Evolutionary conservation across 2,888 invertebrate genomes (phyloP), one percentile per base, ranked within the genome.

Genomic region (Eurytoma adleriae): DNA sequence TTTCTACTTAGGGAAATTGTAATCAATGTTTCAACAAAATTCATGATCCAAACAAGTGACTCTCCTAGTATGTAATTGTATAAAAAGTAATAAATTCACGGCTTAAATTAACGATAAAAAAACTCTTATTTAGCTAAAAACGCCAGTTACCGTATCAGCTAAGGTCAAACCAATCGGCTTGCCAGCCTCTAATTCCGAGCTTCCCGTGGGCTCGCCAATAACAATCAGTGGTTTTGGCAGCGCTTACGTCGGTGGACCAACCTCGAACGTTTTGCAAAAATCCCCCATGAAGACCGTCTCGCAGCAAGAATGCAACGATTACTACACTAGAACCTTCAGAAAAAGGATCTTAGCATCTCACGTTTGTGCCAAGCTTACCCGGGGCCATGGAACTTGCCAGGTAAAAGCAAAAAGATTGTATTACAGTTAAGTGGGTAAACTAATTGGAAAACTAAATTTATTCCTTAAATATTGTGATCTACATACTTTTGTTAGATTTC

Each of bases 211-310:
- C 0, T 16, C 68, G 5, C 4, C 2, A 20, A 75, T 66, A 1
- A 64, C 59, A 20, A n/a, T 75, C 14, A 24, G 27, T 50, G 79
- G 79, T 14, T 80, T 61, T 54, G 76, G 76, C 0, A 61, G 30
- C 54, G 2, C 52, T 4, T 0, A 0, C 1, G 12, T 7, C 18
- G 3, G 1, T 7, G 61, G 69, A 10, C 12, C 50, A 13, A 10
- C 14, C 4, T 80, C 67, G 1, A n/a, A 7, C n/a, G 20, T 71
- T 14, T 57, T 79, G 27, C 50, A 68, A 50, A 66, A 30, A 54
- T 48, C 70, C 1, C 13, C n/a, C 0, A 56, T 50, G 1, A 27
- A 18, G n/a, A 76, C 52, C 18, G 16, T 52, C n/a, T 16, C 52
- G 10, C 18, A 18, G 13, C 10, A 16, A 13, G 27, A 54, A 1